Percentiles rank a stretch among this genome's conserved stretches.
phyloP scores from a whole-genome alignment of 2,113 vertebrate genomes.

The Siphamia tubifer region DNA sequence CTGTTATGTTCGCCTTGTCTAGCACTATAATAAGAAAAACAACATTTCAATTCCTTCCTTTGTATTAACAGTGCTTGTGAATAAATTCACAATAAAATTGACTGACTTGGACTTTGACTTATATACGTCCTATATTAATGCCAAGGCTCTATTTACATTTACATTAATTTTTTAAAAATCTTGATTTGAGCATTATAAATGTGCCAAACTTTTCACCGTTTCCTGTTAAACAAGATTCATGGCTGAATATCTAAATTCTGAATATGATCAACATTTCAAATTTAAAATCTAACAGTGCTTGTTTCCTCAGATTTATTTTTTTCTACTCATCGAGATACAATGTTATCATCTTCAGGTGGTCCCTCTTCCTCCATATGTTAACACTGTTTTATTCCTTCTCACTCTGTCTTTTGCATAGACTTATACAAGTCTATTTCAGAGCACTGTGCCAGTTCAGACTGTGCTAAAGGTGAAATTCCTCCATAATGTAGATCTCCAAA shows the following conservation, averaged over 20 bases:
- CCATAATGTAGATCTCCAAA: not conserved
- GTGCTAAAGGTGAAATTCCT: constrained; percentile 38
- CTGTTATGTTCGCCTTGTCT: too few species aligned
- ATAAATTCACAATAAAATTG: too few species aligned
- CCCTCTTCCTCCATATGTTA: not conserved
- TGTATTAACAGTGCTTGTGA: too few species aligned
- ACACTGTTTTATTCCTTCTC: not conserved
- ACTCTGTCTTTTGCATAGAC: not conserved
- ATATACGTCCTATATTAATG: not conserved
- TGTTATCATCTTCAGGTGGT: not conserved
- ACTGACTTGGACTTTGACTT: too few species aligned
- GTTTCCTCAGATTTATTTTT: too few species aligned
- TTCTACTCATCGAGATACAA: not conserved
- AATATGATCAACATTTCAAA: too few species aligned
- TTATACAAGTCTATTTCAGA: not conserved
- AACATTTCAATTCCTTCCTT: too few species aligned
- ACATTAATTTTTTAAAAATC: not conserved
- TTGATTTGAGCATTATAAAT: not conserved
- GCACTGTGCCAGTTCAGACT: not conserved
- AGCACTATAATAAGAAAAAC: too few species aligned
- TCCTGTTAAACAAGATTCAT: too few species aligned
- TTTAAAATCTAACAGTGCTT: too few species aligned
- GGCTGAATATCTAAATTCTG: too few species aligned
- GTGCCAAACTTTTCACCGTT: not conserved
- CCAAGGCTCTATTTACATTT: not conserved